A percentile compares a stretch with the other conserved stretches of the same genome.
phyloP scores from a whole-genome alignment of 2,797 vertebrate species.

The Saxicola maurus region DNA sequence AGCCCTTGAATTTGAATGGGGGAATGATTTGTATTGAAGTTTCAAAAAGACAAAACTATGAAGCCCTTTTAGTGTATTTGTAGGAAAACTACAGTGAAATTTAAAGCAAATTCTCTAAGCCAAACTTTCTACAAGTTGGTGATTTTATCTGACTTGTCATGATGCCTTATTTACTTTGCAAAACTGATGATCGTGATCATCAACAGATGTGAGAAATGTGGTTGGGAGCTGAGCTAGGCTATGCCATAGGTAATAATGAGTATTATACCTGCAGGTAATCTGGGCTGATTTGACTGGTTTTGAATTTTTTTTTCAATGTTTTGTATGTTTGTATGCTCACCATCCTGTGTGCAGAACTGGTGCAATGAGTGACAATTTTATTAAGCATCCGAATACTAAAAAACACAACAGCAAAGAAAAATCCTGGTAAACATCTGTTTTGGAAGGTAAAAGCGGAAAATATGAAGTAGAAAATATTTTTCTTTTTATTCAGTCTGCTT shows the following conservation, averaged over 20 bases:
- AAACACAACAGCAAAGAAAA: not conserved
- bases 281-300: not conserved
- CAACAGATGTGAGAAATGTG: accelerated
- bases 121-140: not conserved
- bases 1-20: not conserved
- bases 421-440: not conserved
- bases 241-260: not conserved
- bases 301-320: not conserved
- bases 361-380: not conserved
- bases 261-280: too few species aligned
- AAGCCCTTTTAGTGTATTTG: not conserved
- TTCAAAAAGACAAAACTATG: not conserved
- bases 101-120: not conserved
- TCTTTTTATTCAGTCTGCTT: not conserved
- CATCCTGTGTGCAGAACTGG: accelerated
- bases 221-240: not conserved
- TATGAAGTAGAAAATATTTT: not conserved
- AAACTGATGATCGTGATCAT: not conserved
- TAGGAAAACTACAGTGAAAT: not conserved
- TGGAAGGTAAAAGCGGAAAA: not conserved
- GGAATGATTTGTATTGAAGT: not conserved
- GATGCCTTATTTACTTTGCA: not conserved
- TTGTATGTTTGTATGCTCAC: not conserved
- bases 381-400: not conserved
- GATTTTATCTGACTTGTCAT: not conserved